Percentiles rank a stretch among this genome's conserved stretches.
These are phyloP conservation scores for Bombus sylvicola DNA, from an alignment of 1,140 invertebrate species.

Conservation along the genomic window DNA sequence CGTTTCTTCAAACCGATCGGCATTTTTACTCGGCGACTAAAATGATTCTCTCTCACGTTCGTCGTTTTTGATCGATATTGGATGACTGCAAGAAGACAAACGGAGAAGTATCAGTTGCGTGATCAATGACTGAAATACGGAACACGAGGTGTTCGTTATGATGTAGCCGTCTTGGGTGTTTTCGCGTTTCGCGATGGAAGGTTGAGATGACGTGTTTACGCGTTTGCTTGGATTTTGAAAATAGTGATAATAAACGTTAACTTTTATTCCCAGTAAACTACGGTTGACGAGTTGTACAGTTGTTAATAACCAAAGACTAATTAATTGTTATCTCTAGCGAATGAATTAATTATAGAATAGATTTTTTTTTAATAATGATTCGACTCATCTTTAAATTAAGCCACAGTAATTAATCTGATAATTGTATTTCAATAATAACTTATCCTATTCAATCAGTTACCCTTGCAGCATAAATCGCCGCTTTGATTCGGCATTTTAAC, in stretches of 20 bases:
- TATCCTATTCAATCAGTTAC: not conserved
- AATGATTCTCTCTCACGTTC: not conserved
- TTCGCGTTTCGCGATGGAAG: too few relatives aligned
- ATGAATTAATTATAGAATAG: not conserved
- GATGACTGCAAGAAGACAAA: not conserved
- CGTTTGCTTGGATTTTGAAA: too few relatives aligned
- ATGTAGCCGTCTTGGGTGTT: too few relatives aligned
- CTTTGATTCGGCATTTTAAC: conserved; percentile 2
- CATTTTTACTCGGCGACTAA: not conserved
- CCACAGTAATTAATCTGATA: not conserved
- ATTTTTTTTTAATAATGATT: not conserved
- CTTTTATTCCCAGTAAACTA: not conserved
- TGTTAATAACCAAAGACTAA: not conserved
- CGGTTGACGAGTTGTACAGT: too few relatives aligned
- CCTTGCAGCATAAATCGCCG: not conserved
- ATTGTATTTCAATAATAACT: conserved; percentile 20
- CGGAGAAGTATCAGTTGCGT: too few relatives aligned
- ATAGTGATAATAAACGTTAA: not conserved
- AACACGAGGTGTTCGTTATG: too few relatives aligned
- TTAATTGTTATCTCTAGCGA: not conserved
- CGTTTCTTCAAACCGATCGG: conserved; percentile 25
- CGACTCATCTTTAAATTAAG: not conserved
- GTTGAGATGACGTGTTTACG: too few relatives aligned
- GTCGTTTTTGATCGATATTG: not conserved
- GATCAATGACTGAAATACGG: too few relatives aligned